These are phyloP conservation scores for Solea senegalensis DNA, from an alignment of 2,113 vertebrate genomes.

Conservation along the genomic window DNA sequence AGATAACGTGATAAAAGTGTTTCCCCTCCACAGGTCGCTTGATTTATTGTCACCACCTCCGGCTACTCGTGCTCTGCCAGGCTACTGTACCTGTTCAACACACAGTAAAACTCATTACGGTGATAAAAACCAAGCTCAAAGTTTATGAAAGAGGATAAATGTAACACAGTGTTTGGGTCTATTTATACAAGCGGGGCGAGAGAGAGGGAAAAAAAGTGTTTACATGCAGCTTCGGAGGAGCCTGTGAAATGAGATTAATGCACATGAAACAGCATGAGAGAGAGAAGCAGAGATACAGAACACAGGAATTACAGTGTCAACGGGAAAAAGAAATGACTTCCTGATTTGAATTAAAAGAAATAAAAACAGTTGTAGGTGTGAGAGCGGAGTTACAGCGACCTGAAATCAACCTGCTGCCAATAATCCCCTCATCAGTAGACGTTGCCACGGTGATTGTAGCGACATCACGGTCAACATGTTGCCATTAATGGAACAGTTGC, in stretches of 20 bases:
- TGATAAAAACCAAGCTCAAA: slow-evolving; percentile 22
- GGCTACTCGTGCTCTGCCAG: slow-evolving; percentile 2
- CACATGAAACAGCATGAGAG: slow-evolving; percentile 10
- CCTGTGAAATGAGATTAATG: slow-evolving; percentile 38
- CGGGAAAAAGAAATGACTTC: slow-evolving; percentile 1
- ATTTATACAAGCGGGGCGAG: slow-evolving; percentile 5
- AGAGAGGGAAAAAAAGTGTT: not conserved
- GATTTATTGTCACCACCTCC: not conserved
- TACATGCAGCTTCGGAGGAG: slow-evolving; percentile 19
- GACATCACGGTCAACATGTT: not conserved
- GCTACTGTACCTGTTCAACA: not conserved
- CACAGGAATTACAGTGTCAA: slow-evolving; percentile 17
- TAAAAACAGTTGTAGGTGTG: slow-evolving; percentile 2
- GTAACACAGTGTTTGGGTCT: slow-evolving; percentile 21
- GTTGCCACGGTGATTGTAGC: not conserved
- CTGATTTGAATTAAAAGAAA: not conserved
- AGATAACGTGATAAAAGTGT: not conserved
- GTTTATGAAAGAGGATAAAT: slow-evolving; percentile 29
- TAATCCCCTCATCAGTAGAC: slow-evolving; percentile 16
- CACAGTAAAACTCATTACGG: not conserved
- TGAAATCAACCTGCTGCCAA: slow-evolving; percentile 4
- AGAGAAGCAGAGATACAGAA: not conserved
- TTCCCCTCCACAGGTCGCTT: slow-evolving; percentile 21
- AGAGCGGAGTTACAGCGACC: not conserved
- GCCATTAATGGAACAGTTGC: slow-evolving; percentile 1